Base-by-base conservation (phyloP, 2,113 vertebrate genomes). In the Picathartes gymnocephalus region DNA sequence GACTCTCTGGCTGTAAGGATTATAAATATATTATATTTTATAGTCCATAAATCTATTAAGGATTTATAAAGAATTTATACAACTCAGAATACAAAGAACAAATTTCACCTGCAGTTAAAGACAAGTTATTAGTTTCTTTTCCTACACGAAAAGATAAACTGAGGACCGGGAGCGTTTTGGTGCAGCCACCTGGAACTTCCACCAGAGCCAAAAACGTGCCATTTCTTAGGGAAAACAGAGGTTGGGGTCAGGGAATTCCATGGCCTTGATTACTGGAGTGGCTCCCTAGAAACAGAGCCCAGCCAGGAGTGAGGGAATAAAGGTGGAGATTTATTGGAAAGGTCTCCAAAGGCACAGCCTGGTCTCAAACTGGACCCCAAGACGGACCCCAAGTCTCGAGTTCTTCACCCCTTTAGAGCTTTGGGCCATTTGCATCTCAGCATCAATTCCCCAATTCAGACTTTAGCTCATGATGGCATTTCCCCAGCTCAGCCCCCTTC, bases 141-240 rank as follows among this genome's bases (percentile, higher is more conserved):
- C 79, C 47, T 33, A 1, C 1, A 2, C 8, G 16, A 15, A 35
- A 44, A 30, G 40, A n/a, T 21, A 24, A 77, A 31, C 40, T 31
- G 39, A 9, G 4, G 10, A 14, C 74, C 3, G 18, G 60, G 60
- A 40, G 2, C 9, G 3, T 77, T 86, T 54, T 31, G 73, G 6
- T 54, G 50, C 22, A 3, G 2, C 2, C 48, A 5, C 25, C 35
- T n/a, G 83, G 53, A 40, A 21, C 76, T 93, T 30, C 53, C 61
- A 35, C 4, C 20, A 1, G 23, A 4, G 39, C 42, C 11, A 0
- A 13, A 13, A 10, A 15, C 0, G 4, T 13, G 56, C 5, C 11
- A 0, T 40, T 54, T 6, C 3, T 39, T 14, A 2, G 42, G 54
- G 17, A 20, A 2, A 16, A 3, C 0, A 6, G 35, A 3, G 21